Conservation (phyloP, 2,888 invertebrate species). For the Epinotia nisella region DNA sequence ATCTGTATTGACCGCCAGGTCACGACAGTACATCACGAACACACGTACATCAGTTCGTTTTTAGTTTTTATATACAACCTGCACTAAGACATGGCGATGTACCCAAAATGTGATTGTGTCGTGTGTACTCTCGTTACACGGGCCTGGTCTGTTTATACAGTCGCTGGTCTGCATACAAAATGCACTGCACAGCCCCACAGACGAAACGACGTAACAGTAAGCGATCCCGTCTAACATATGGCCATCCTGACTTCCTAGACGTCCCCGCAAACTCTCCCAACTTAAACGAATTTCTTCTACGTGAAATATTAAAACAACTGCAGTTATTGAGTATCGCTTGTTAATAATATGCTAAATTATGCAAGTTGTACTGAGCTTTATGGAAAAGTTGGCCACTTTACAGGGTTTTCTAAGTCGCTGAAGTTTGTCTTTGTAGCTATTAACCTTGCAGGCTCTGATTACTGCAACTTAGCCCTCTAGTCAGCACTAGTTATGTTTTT, state of each 20-base stretch:
- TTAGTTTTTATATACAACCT: background rate
- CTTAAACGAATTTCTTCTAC: slow-evolving; percentile 42
- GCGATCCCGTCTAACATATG: background rate
- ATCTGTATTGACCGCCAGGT: too few relatives aligned
- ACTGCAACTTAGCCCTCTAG: background rate
- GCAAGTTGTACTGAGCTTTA: slow-evolving; percentile 1
- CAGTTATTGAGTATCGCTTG: slow-evolving; percentile 29
- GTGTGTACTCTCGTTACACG: slow-evolving; percentile 31
- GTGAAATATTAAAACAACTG: slow-evolving; percentile 39
- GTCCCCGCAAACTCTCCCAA: slow-evolving; percentile 24
- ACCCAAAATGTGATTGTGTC: slow-evolving; percentile 46
- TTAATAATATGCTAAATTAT: slow-evolving; percentile 27
- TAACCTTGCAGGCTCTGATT: background rate
- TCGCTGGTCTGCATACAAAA: slow-evolving; percentile 61
- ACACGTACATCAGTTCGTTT: background rate
- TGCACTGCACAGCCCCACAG: slow-evolving; percentile 21
- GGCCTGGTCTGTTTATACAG: slow-evolving; percentile 58
- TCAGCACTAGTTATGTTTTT: background rate
- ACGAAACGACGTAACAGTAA: slow-evolving; percentile 5
- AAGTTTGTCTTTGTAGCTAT: slow-evolving; percentile 1
- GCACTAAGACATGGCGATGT: background rate
- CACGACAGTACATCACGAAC: too few relatives aligned
- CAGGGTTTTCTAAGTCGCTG: background rate
- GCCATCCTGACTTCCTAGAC: background rate
- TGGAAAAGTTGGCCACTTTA: slow-evolving; percentile 1